A percentile compares a stretch with the other conserved stretches of the same genome.
These are phyloP conservation scores for Smutsia gigantea DNA, from an alignment of 2,797 vertebrate species.

Conservation along the genomic window DNA sequence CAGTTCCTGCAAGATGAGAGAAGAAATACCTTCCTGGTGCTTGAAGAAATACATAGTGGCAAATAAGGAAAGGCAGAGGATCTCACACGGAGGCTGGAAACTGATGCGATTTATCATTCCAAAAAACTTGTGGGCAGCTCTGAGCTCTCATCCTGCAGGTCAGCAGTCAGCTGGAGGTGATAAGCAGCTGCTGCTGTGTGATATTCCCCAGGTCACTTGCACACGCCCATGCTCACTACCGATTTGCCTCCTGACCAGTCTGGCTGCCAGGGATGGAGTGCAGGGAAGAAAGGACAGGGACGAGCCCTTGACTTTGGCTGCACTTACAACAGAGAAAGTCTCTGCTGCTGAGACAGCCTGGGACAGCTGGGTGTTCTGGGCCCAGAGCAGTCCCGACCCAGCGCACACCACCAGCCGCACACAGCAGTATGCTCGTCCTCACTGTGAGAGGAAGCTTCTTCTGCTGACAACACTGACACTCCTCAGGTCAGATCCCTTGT, in stretches of 20 bases:
- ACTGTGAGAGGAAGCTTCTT: neutral
- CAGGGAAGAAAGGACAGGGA: neutral
- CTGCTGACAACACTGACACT: neutral
- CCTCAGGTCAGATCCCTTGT: conserved; percentile 27
- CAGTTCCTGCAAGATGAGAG: neutral
- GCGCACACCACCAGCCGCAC: neutral
- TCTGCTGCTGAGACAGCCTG: neutral
- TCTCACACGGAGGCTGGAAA: neutral
- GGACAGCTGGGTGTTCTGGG: neutral
- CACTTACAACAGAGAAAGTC: neutral
- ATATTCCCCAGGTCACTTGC: neutral
- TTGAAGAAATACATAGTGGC: neutral
- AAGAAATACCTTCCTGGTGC: neutral
- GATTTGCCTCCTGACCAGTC: neutral
- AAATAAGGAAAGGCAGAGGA: neutral
- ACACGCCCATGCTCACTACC: neutral
- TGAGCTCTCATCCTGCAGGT: neutral
- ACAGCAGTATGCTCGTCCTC: neutral
- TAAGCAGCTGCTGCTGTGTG: fast-evolving
- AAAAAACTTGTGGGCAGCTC: fast-evolving
- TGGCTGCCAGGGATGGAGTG: neutral
- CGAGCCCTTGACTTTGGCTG: neutral
- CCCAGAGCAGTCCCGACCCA: fast-evolving
- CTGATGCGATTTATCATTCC: neutral
- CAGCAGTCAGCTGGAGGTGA: neutral